Conservation (phyloP, 2,797 vertebrate species). For the Rhynchonycteris naso region DNA sequence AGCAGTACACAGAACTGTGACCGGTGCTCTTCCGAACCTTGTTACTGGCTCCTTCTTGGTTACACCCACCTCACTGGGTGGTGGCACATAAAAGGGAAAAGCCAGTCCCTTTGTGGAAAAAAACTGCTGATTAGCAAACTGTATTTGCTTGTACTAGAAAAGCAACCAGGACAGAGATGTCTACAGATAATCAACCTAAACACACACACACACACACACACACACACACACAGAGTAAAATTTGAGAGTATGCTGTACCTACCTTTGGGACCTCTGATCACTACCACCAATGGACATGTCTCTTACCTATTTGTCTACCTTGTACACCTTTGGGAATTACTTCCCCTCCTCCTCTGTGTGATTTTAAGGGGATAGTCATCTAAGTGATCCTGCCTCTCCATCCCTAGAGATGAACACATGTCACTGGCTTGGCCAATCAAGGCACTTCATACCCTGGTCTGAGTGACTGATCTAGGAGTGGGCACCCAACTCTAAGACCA, state of each 20-base stretch:
- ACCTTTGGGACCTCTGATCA: neutral
- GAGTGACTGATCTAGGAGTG: neutral
- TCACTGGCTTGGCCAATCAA: neutral
- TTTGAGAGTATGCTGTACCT: neutral
- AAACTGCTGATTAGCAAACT: conserved; percentile 26
- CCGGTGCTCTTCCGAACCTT: conserved; percentile 3
- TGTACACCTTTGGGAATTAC: neutral
- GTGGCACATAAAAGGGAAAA: conserved; percentile 25
- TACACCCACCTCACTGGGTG: neutral
- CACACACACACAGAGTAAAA: neutral
- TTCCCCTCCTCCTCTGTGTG: neutral
- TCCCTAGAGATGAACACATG: neutral
- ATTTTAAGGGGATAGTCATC: neutral
- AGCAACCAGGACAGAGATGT: neutral
- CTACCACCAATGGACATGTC: neutral
- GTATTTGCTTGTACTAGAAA: conserved; percentile 65
- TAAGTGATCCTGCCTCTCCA: neutral
- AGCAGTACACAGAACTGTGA: neutral
- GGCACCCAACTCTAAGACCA: neutral
- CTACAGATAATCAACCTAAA: neutral
- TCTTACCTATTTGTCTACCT: neutral
- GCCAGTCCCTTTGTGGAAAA: neutral
- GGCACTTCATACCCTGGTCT: neutral
- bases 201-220: neutral
- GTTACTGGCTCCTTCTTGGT: neutral